Conservation (phyloP, 2,797 vertebrate genomes). For the Paedocypris micromegethes region DNA sequence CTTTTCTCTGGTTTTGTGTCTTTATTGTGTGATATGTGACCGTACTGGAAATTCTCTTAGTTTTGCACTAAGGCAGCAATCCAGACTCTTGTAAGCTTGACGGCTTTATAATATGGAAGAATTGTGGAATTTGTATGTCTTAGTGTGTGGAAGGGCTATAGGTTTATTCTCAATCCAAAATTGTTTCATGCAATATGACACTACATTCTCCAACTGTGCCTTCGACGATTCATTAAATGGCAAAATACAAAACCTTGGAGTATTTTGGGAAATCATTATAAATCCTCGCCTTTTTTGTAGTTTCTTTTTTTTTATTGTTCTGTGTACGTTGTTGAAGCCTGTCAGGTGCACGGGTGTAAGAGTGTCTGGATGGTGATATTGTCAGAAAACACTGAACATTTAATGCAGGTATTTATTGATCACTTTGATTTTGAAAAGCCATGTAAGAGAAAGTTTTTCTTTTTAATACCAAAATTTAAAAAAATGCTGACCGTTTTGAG, state of each 20-base stretch:
- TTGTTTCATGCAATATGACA: neutral
- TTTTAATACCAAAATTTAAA: no score
- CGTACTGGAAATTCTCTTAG: conserved; percentile 45
- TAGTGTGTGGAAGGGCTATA: neutral
- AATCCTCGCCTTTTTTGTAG: conserved; percentile 15
- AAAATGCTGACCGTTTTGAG: no score
- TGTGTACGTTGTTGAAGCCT: conserved; percentile 31
- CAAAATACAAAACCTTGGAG: no score
- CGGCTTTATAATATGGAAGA: no score
- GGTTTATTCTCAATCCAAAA: neutral
- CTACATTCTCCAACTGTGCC: no score
- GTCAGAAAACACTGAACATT: conserved; percentile 50
- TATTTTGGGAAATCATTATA: no score
- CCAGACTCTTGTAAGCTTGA: no score
- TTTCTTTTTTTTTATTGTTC: conserved; percentile 20
- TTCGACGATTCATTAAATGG: no score
- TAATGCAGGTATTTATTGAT: conserved; percentile 52
- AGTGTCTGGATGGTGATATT: conserved; percentile 34
- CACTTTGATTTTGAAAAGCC: conserved; percentile 30
- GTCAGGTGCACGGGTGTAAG: conserved; percentile 17
- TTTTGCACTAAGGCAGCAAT: no score
- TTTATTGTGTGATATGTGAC: conserved; percentile 39
- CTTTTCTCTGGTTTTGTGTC: conserved; percentile 14
- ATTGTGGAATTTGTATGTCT: neutral
- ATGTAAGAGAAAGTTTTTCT: conserved; percentile 27